Evolutionary conservation across 2,113 vertebrate species (phyloP).

Genomic region (Corvus moneduloides): DNA sequence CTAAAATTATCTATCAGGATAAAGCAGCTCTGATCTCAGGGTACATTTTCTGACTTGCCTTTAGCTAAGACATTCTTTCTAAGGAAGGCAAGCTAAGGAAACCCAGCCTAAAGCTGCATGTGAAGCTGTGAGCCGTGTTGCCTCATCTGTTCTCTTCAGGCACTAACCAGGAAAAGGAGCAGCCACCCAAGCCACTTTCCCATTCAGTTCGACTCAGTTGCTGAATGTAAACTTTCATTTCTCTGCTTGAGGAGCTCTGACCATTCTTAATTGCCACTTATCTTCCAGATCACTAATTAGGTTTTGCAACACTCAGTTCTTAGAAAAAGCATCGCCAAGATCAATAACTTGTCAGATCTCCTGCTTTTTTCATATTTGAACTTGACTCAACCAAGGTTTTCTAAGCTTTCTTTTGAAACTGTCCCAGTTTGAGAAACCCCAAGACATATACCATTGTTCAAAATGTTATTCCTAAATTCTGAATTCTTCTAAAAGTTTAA

Average conservation of each 20-base stretch:
- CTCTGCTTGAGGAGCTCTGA: not conserved
- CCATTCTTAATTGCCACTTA: not conserved
- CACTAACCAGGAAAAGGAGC: not conserved
- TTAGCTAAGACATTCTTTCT: not conserved
- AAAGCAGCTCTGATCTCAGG: not conserved
- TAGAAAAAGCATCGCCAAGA: not conserved
- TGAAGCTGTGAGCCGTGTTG: not conserved
- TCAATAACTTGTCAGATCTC: not conserved
- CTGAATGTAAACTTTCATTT: not conserved
- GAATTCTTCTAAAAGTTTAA: not conserved
- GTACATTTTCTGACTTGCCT: not conserved
- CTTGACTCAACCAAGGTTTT: not conserved
- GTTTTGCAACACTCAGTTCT: not conserved
- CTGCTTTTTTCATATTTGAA: not conserved
- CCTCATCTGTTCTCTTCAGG: not conserved
- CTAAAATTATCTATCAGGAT: not conserved
- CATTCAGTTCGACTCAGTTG: not conserved
- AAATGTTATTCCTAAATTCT: not conserved
- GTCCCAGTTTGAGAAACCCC: too few species aligned
- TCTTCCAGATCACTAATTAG: constrained; percentile 7
- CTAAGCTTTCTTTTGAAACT: not conserved
- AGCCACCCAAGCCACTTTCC: not conserved
- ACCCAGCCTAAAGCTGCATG: not conserved
- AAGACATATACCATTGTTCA: not conserved
- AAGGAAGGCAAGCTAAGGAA: not conserved